Evolutionary conservation across 2,113 vertebrate genomes (phyloP), one percentile per base, ranked within the genome.

Genomic region (Pollimyrus isidori): DNA sequence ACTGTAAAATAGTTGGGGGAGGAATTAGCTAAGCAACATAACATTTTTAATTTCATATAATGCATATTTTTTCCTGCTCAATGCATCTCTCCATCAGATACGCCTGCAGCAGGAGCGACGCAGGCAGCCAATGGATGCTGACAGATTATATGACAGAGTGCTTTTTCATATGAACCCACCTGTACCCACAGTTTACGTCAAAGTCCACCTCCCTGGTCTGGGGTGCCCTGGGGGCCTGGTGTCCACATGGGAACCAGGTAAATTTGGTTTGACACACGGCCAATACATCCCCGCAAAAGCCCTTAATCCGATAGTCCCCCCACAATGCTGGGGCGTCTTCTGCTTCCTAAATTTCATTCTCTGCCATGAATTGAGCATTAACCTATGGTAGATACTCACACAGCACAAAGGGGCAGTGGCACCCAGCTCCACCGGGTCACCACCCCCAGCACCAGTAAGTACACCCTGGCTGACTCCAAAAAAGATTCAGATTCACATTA

Each of bases 321-420:
- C 39, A 15, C 15, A 5, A 89, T 0, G 17, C 80, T 11, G 10
- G 48, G 80, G 82, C 23, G 50, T 85, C 76, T 21, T 46, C 53
- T 45, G 76, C n/a, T 62, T 89, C 23, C 76, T 13, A 17, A 85
- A 85, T 84, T 84, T 85, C 76, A 89, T 89, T 84, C 56, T 89
- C 88, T 45, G 17, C 46, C 50, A 30, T n/a, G 69, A 89, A 85
- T 62, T 85, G 50, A 56, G 7, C 88, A 84, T 84, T 89, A 85
- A 89, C 88, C 88, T 62, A 26, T 85, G n/a, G 19, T n/a, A 46
- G 56, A 53, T 42, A 45, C 53, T 7, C 42, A 11, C 7, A 35
- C 30, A 76, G 26, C n/a, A 26, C 49, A 76, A 30, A 11, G 69
- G 30, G 73, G 50, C 2, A 39, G 88, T 6, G 49, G 49, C n/a